Evolutionary conservation across 2,797 vertebrate species (phyloP).

Genomic region (Betta splendens): DNA sequence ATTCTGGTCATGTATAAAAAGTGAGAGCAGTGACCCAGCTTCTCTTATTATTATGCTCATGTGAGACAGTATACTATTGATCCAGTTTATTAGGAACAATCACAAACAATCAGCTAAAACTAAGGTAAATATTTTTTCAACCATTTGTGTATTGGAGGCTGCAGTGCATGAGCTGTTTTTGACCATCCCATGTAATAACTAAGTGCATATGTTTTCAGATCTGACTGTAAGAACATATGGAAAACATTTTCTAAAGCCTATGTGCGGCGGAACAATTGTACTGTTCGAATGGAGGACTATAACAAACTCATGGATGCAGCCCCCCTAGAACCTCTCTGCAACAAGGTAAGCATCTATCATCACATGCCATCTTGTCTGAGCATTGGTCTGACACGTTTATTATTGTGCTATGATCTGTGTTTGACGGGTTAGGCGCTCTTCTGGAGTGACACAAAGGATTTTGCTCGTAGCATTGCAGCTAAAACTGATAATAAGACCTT

Average conservation of each 20-base stretch:
- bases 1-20: no score
- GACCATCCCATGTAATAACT: no score
- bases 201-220: no score
- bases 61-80: no score
- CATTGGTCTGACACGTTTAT: background rate
- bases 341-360: slow-evolving; percentile 61
- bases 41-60: no score
- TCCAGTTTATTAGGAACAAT: no score
- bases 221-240: slow-evolving; percentile 69
- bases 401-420: background rate
- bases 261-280: slow-evolving; percentile 63
- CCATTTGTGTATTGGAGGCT: no score
- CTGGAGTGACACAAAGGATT: slow-evolving; percentile 77
- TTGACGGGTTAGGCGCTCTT: slow-evolving; percentile 70
- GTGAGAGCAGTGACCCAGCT: no score
- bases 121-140: no score
- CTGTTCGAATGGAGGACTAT: slow-evolving; percentile 65
- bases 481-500: slow-evolving; percentile 65
- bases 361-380: background rate
- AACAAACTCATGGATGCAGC: slow-evolving; percentile 43
- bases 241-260: slow-evolving; percentile 64
- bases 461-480: slow-evolving; percentile 63
- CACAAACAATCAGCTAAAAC: no score
- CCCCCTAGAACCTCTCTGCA: slow-evolving; percentile 43
- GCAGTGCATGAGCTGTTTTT: no score